Conservation (phyloP, 2,113 vertebrate genomes). For the Amphiprion ocellaris region DNA sequence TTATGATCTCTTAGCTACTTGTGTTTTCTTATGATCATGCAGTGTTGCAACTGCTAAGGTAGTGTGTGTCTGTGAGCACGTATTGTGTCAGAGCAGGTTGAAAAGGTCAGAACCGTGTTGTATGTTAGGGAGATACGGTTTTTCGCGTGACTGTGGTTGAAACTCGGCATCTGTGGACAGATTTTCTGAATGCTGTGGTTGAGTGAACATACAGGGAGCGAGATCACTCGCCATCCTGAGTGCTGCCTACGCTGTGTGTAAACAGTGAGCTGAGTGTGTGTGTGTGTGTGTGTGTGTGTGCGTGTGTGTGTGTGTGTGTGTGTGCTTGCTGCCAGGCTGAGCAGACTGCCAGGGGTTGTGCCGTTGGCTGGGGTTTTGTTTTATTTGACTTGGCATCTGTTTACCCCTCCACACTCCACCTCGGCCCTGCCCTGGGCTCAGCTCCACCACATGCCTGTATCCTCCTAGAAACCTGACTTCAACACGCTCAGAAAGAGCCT, state of each 20-base stretch:
- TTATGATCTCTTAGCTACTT: conserved; percentile 19
- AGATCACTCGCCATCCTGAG: conserved; percentile 4
- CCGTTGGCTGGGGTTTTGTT: conserved; percentile 40
- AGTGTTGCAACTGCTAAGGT: background rate
- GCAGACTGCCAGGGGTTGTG: conserved; percentile 68
- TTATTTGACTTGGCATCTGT: conserved; percentile 63
- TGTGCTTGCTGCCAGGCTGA: conserved; percentile 51
- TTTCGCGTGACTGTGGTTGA: conserved; percentile 24
- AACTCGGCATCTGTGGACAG: background rate
- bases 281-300: conserved; percentile 1
- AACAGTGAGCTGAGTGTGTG: conserved; percentile 33
- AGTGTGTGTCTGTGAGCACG: background rate
- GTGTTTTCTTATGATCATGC: background rate
- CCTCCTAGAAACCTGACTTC: conserved; percentile 11
- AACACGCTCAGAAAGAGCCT: background rate
- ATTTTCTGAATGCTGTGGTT: conserved; percentile 24
- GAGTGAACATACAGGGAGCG: conserved; percentile 18
- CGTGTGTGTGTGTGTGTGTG: conserved; percentile 15
- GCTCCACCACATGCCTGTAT: conserved; percentile 35
- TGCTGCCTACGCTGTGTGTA: conserved; percentile 39
- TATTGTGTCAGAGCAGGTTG: conserved; percentile 25
- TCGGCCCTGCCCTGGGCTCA: conserved; percentile 34
- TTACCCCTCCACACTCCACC: conserved; percentile 52
- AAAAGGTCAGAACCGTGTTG: conserved; percentile 31
- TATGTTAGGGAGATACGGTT: background rate